Percentiles rank a stretch among this genome's conserved stretches.
phyloP scores from a whole-genome alignment of 2,888 invertebrate genomes.

The Leucophenga montana region DNA sequence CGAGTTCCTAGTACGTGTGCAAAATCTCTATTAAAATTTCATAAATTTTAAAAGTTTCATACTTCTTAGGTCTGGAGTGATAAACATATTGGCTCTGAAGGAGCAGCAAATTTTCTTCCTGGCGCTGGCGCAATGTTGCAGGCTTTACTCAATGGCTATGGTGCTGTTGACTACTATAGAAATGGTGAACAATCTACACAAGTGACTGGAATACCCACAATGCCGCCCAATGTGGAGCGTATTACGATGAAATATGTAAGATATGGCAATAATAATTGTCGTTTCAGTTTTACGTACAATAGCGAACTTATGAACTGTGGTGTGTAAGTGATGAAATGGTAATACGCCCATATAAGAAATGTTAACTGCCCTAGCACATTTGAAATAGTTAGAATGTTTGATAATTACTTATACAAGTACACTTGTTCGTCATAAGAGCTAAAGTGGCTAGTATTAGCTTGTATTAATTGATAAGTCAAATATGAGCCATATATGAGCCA shows the following conservation, averaged over 20 bases:
- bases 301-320: neutral
- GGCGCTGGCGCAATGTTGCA: constrained; percentile 79
- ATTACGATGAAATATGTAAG: constrained; percentile 43
- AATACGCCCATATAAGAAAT: too few relatives aligned
- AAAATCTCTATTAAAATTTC: neutral
- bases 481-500: neutral
- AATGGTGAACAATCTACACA: constrained; percentile 29
- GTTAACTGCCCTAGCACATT: neutral
- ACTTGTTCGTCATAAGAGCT: neutral
- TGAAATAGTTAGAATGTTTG: neutral
- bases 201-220: neutral
- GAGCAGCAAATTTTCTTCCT: constrained; percentile 77
- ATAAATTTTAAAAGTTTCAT: neutral
- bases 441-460: neutral
- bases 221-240: constrained; percentile 47
- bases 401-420: neutral
- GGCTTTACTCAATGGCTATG: constrained; percentile 76
- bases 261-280: constrained; percentile 42
- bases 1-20: constrained; percentile 75
- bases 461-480: neutral
- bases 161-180: constrained; percentile 75
- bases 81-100: constrained; percentile 73
- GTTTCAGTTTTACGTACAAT: constrained; percentile 29
- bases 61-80: constrained; percentile 76
- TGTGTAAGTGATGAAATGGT: neutral